Evolutionary conservation across 37 sponge, comb jelly and placozoan genomes (phyloP).

Genomic region (Axinella damicornis): DNA sequence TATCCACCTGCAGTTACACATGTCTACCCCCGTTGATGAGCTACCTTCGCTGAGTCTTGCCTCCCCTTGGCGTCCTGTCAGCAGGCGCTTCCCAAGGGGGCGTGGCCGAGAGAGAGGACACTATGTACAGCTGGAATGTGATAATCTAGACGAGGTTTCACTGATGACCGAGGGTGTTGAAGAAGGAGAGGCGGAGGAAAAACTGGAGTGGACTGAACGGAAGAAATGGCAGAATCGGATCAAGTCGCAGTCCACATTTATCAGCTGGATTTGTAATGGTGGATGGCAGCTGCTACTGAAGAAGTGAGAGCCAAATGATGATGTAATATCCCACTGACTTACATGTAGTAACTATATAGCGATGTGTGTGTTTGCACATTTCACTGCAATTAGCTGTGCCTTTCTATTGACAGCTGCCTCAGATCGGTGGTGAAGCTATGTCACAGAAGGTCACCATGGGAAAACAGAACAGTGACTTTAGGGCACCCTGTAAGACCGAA

Average conservation of each 20-base stretch:
- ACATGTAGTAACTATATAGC: too few species aligned
- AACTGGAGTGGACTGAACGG: slow-evolving; percentile 9
- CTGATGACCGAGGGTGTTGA: slow-evolving; percentile 27
- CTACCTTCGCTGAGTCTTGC: slow-evolving; percentile 53
- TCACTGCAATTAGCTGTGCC: background rate
- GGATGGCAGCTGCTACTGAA: slow-evolving; percentile 47
- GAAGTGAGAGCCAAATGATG: slow-evolving; percentile 19
- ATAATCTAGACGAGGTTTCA: slow-evolving; percentile 35
- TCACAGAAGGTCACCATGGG: slow-evolving; percentile 5
- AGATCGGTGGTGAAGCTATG: background rate
- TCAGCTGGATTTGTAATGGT: slow-evolving; percentile 40
- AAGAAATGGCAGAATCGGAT: slow-evolving; percentile 53
- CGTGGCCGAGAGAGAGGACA: slow-evolving; percentile 8
- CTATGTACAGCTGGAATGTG: background rate
- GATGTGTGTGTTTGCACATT: too few species aligned
- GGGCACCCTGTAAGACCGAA: slow-evolving; percentile 36
- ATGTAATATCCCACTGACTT: too few species aligned
- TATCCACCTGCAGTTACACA: too few species aligned
- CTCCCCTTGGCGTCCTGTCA: background rate
- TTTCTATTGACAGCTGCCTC: slow-evolving; percentile 10
- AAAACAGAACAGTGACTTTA: slow-evolving; percentile 39
- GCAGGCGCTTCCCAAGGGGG: slow-evolving; percentile 7
- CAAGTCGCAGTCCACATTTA: slow-evolving; percentile 33
- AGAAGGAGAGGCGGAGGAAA: slow-evolving; percentile 9
- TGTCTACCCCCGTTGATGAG: slow-evolving; percentile 21